Conservation (phyloP, 2,797 vertebrate genomes). For the Dipus sagitta region DNA sequence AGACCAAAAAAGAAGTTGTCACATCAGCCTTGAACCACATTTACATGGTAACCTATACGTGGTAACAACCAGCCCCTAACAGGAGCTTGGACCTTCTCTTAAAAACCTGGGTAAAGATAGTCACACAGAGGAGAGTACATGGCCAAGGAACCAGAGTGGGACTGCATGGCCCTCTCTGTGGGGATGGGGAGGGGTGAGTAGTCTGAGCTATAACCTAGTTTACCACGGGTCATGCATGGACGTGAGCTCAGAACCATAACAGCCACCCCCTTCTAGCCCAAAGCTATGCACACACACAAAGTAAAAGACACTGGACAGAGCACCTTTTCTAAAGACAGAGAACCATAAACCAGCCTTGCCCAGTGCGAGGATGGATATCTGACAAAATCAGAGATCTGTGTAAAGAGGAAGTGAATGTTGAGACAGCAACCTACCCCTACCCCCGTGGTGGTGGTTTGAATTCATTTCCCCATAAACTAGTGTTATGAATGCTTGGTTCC, state of each 20-base stretch:
- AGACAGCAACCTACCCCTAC: neutral
- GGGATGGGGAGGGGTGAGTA: neutral
- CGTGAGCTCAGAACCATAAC: neutral
- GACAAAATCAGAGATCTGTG: neutral
- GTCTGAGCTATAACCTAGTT: neutral
- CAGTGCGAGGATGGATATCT: neutral
- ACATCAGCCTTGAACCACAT: neutral
- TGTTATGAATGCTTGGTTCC: too few relatives aligned
- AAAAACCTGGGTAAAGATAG: neutral
- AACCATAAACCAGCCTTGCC: neutral
- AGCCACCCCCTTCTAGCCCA: neutral
- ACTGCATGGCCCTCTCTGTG: neutral
- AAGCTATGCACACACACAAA: neutral
- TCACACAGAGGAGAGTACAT: neutral
- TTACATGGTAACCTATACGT: neutral
- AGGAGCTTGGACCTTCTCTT: neutral
- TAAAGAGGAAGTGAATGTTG: neutral
- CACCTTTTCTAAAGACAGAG: neutral
- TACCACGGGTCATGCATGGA: neutral
- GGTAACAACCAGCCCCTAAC: neutral
- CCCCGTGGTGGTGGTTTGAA: too few relatives aligned
- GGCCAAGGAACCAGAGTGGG: neutral
- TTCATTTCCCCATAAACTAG: too few relatives aligned
- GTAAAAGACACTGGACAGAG: neutral
- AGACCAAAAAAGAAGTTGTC: neutral